These are phyloP conservation scores for Parnassius orleans DNA, from an alignment of 2,888 invertebrate species.

Conservation along the genomic window DNA sequence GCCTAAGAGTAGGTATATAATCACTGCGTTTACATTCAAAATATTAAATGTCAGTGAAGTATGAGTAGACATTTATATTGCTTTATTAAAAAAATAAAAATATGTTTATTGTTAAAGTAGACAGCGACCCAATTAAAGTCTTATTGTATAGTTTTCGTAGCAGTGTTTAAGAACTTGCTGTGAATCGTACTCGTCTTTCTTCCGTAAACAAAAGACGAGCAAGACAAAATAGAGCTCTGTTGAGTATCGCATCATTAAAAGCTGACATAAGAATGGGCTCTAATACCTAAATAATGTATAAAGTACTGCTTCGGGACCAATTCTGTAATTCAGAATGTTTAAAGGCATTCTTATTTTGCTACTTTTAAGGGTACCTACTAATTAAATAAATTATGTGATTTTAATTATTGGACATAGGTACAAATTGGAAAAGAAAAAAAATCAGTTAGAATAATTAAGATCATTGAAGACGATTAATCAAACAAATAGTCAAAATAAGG, in stretches of 20 bases:
- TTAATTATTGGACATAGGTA: neutral
- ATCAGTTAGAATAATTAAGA: neutral
- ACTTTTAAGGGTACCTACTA: too few species aligned
- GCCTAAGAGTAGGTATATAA: too few species aligned
- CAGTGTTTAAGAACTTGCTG: slow-evolving; percentile 12
- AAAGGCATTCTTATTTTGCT: neutral
- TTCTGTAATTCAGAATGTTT: neutral
- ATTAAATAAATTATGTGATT: neutral
- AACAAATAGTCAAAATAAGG: too few species aligned
- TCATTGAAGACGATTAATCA: too few species aligned
- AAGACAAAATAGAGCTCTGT: slow-evolving; percentile 4
- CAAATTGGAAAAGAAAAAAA: neutral
- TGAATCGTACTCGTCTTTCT: slow-evolving; percentile 2
- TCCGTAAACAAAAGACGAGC: slow-evolving; percentile 7
- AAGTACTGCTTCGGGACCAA: neutral
- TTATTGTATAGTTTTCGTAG: slow-evolving; percentile 3
- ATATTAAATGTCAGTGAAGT: too few species aligned
- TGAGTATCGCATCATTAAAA: slow-evolving; percentile 18
- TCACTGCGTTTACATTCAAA: too few species aligned
- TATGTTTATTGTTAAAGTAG: too few species aligned
- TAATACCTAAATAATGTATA: neutral
- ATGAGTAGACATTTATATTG: too few species aligned
- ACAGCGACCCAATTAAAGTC: slow-evolving; percentile 9
- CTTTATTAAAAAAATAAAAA: too few species aligned
- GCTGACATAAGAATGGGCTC: slow-evolving; percentile 6